phyloP scores from a whole-genome alignment of 2,888 invertebrate genomes.

The Drosophila trichaetosa region DNA sequence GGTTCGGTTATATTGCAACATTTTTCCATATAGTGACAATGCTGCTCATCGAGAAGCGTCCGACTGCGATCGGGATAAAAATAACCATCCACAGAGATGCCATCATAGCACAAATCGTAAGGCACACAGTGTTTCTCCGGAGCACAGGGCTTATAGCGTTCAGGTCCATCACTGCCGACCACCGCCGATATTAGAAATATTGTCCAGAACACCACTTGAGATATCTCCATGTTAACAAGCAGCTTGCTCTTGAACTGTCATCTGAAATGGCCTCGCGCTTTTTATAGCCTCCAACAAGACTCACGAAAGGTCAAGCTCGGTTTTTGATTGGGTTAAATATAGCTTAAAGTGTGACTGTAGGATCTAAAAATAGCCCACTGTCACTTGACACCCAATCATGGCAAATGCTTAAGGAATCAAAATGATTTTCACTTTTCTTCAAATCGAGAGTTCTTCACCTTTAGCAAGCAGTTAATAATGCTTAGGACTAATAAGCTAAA shows the following conservation, averaged over 20 bases:
- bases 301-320: slow-evolving; percentile 6
- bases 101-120: slow-evolving; percentile 60
- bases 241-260: slow-evolving; percentile 52
- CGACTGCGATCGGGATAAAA: slow-evolving; percentile 64
- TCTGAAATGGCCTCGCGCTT: slow-evolving; percentile 11
- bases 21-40: slow-evolving; percentile 67
- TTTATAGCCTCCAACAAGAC: slow-evolving; percentile 46
- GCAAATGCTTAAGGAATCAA: slow-evolving; percentile 7
- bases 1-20: slow-evolving; percentile 53
- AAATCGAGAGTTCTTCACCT: neutral
- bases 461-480: neutral
- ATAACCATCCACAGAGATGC: slow-evolving; percentile 51
- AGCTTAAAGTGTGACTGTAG: slow-evolving; percentile 35
- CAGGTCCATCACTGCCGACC: neutral
- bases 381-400: slow-evolving; percentile 20
- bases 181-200: neutral
- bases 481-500: too few relatives aligned
- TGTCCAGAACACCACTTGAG: neutral
- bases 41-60: slow-evolving; percentile 43
- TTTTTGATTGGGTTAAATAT: slow-evolving; percentile 58
- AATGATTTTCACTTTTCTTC: neutral
- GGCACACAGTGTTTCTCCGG: slow-evolving; percentile 55
- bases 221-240: slow-evolving; percentile 10
- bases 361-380: slow-evolving; percentile 51
- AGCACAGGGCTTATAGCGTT: slow-evolving; percentile 38